A percentile compares a stretch with the other conserved stretches of the same genome.
These are phyloP conservation scores for Nannobrachium achirus DNA, from an alignment of 2,113 vertebrate genomes.

Conservation along the genomic window DNA sequence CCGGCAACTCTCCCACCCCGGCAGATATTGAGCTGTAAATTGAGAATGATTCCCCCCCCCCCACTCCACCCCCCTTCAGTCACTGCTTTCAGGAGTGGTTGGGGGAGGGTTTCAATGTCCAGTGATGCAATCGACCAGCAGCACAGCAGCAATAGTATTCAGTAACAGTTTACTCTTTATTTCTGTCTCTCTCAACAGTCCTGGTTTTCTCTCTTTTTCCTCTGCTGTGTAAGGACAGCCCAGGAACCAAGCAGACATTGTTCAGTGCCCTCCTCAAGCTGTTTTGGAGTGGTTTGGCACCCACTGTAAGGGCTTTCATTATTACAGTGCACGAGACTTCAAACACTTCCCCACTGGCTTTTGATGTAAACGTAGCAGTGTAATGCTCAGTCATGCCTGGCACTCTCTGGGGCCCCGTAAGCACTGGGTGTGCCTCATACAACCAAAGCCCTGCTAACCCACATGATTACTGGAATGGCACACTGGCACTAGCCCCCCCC, in stretches of 20 bases:
- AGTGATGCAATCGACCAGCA: slow-evolving; percentile 47
- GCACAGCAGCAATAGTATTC: slow-evolving; percentile 39
- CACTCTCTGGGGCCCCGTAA: slow-evolving; percentile 39
- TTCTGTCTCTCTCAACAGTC: slow-evolving; percentile 29
- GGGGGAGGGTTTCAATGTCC: slow-evolving; percentile 35
- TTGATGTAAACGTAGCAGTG: slow-evolving; percentile 50
- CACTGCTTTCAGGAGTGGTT: slow-evolving; percentile 44
- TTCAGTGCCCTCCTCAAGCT: slow-evolving; percentile 36
- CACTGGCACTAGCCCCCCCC: slow-evolving; percentile 60
- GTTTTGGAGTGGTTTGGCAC: slow-evolving; percentile 43
- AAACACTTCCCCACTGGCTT: slow-evolving; percentile 55
- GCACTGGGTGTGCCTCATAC: slow-evolving; percentile 67
- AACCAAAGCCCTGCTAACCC: slow-evolving; percentile 67
- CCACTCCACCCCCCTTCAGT: slow-evolving; percentile 16
- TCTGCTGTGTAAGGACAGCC: slow-evolving; percentile 55
- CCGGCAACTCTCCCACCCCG: slow-evolving; percentile 33
- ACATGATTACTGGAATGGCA: slow-evolving; percentile 72
- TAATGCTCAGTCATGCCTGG: slow-evolving; percentile 62
- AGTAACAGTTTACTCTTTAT: slow-evolving; percentile 30
- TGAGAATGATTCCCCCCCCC: slow-evolving; percentile 41
- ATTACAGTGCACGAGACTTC: slow-evolving; percentile 61
- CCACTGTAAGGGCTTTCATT: slow-evolving; percentile 59
- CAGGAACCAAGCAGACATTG: slow-evolving; percentile 62
- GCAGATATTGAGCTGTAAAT: slow-evolving; percentile 52
- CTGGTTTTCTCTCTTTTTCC: not conserved